Evolutionary conservation across 2,888 invertebrate species (phyloP).

Genomic region (Andrena dorsata): DNA sequence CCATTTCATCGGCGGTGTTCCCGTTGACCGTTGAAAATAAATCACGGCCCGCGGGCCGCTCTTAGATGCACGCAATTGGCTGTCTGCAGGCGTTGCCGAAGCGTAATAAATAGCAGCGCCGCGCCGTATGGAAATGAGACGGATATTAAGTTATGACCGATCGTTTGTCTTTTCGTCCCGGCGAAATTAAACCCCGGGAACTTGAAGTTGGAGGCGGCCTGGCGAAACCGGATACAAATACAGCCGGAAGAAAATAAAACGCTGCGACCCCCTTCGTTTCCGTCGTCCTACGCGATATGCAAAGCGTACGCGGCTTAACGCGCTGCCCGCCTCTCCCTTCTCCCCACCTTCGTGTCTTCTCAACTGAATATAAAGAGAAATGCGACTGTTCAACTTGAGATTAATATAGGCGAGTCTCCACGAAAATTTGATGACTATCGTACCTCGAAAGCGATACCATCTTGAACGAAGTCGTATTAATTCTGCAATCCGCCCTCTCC

Average conservation of each 20-base stretch:
- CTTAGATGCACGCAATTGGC: constrained; percentile 74
- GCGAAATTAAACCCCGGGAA: constrained; percentile 76
- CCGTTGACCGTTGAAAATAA: constrained; percentile 60
- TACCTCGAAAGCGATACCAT: neutral
- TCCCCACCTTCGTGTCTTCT: neutral
- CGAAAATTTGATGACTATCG: neutral
- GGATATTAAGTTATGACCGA: constrained; percentile 79
- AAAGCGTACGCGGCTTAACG: constrained; percentile 19
- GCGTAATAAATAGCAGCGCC: constrained; percentile 76
- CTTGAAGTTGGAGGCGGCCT: constrained; percentile 42
- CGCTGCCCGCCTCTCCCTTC: constrained; percentile 6
- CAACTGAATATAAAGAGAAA: neutral
- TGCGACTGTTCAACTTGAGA: too few species aligned
- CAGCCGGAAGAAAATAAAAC: constrained; percentile 40
- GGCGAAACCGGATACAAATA: constrained; percentile 52
- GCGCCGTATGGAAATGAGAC: constrained; percentile 79
- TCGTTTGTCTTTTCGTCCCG: constrained; percentile 72
- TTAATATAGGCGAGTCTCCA: too few species aligned
- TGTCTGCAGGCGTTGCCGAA: constrained; percentile 75
- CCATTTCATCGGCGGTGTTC: constrained; percentile 61
- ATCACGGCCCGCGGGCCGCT: constrained; percentile 51
- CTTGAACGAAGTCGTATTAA: too few species aligned
- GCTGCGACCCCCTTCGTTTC: constrained; percentile 25
- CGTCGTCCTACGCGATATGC: constrained; percentile 24
- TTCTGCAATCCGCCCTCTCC: too few species aligned